Conservation (phyloP, 2,113 vertebrate genomes). For the Azemiops feae region DNA sequence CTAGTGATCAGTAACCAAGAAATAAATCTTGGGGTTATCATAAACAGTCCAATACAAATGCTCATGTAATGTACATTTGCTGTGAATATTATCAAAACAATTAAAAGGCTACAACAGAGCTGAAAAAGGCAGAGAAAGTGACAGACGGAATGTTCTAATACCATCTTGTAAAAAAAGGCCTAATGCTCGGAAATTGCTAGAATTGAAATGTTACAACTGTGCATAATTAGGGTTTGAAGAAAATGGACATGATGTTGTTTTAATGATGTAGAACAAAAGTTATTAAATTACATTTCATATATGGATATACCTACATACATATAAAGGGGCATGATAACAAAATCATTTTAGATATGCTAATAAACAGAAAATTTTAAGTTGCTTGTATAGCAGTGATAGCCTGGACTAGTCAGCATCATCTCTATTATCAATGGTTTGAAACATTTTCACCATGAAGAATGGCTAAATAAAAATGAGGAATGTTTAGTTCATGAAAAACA, state of each 20-base stretch:
- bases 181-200: neutral
- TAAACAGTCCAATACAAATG: neutral
- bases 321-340: neutral
- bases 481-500: neutral
- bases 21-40: neutral
- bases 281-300: neutral
- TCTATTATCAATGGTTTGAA: neutral
- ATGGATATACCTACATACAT: neutral
- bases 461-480: neutral
- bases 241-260: neutral
- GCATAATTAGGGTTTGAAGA: neutral
- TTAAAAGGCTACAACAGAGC: neutral
- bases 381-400: neutral
- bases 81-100: neutral
- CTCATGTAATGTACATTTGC: too few species aligned
- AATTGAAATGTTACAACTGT: neutral
- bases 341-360: neutral
- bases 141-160: neutral
- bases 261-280: neutral
- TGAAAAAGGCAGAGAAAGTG: neutral
- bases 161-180: neutral
- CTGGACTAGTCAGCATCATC: neutral
- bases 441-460: neutral
- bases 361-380: neutral
- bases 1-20: neutral